Conservation (phyloP, 2,113 vertebrate genomes). For the Platysteira castanea region DNA sequence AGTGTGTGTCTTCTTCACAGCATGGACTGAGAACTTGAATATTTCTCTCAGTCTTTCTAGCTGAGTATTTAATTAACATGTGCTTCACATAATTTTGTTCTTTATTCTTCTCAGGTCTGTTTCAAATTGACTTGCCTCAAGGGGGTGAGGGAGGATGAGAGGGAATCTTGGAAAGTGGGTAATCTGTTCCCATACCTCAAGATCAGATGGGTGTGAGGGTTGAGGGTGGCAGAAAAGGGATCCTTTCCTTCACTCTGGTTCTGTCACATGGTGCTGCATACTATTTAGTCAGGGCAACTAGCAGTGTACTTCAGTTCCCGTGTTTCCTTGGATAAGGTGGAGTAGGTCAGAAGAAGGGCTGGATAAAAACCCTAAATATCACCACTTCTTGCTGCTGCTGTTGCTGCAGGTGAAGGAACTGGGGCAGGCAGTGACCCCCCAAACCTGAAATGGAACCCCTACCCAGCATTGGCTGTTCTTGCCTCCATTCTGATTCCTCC, state of each 20-base stretch:
- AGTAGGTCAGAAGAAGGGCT: neutral
- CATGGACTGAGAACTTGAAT: neutral
- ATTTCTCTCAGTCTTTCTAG: neutral
- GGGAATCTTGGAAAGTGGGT: neutral
- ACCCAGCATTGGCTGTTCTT: neutral
- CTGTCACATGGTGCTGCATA: neutral
- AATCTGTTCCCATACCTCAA: neutral
- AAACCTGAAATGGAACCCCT: neutral
- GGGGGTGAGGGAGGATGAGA: neutral
- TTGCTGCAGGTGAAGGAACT: neutral
- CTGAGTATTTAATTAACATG: neutral
- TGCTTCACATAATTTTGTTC: neutral
- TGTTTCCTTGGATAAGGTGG: neutral
- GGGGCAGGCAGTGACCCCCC: neutral
- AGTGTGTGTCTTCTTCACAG: neutral
- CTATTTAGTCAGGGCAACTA: neutral
- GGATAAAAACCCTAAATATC: neutral
- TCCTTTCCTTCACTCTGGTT: neutral
- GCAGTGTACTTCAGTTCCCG: neutral
- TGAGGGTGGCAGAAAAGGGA: neutral
- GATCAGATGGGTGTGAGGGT: neutral
- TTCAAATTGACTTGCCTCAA: neutral
- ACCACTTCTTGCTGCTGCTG: neutral
- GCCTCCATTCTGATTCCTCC: neutral
- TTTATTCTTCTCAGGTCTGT: neutral